Base-by-base conservation (phyloP, 2,113 vertebrate species). In the Tiliqua scincoides region DNA sequence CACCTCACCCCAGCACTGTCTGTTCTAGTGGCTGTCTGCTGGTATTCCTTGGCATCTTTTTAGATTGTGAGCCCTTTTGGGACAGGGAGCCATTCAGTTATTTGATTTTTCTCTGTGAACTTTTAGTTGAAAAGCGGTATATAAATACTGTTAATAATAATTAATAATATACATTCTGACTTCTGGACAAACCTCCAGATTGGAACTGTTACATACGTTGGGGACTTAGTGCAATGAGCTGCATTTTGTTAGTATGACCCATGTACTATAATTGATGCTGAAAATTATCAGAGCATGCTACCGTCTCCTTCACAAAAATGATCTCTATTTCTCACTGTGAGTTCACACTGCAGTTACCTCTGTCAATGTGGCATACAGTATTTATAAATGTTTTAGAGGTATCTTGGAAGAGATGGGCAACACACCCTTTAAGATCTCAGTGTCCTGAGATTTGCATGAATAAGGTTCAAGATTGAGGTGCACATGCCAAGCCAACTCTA, bases 341-440 rank as follows among this genome's bases (percentile, higher is more conserved):
- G 0, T 65, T 76, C 14, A 65, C 71, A 78, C 9, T n/a, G 82
- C 0, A 48, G 48, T 74, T 83, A 18, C 37, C 0, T 25, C 8
- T 6, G 12, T 11, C 20, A 40, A 11, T 43, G 23, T n/a, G 15
- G 82, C 32, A 59, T 37, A 54, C 5, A 0, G 6, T 62, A 12
- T 11, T 59, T 43, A 0, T 0, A 76, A n/a, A 23, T 27, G 35
- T 17, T 35, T 54, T 11, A 20, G 74, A 0, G 0, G 35, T 65
- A 2, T 85, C 82, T 85, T 1, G 40, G 71, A 40, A 83, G 40
- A 83, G 78, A 85, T 82, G 59, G 12, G 37, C 65, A 3, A 79
- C 3, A 20, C 71, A 30, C 2, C 68, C 70, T 61, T 62, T 1
- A 32, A 85, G 87, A 73, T n/a, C 88, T 32, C 70, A 68, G 88